Conservation (phyloP, 2,113 vertebrate species). For the Australoheros scitulus region DNA sequence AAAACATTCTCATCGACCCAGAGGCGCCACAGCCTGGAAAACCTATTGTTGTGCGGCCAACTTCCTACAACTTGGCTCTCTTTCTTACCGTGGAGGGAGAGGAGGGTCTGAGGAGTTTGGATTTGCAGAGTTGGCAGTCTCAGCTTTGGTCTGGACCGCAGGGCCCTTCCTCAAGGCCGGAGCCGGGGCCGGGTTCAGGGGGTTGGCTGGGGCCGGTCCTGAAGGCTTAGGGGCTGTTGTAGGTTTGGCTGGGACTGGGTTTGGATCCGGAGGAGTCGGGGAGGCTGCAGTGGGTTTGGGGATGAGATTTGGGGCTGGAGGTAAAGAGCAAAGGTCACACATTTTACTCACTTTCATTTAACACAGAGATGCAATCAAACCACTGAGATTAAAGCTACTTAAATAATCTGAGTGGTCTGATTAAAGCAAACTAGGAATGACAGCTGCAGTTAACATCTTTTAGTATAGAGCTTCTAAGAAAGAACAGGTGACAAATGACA, state of each 20-base stretch:
- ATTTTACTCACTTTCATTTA: not conserved
- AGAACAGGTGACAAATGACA: not conserved
- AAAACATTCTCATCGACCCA: not conserved
- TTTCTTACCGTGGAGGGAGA: constrained; percentile 64
- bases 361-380: not conserved
- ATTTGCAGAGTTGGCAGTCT: not conserved
- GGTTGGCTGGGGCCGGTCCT: not conserved
- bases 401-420: not conserved
- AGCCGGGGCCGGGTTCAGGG: not conserved
- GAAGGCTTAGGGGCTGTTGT: constrained; percentile 40
- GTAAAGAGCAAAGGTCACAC: not conserved
- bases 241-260: constrained; percentile 46
- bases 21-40: not conserved
- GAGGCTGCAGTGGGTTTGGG: constrained; percentile 28
- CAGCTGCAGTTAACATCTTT: not conserved
- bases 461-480: not conserved
- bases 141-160: constrained; percentile 21
- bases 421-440: not conserved
- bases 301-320: constrained; percentile 40
- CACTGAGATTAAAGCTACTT: not conserved
- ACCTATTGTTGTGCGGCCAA: not conserved
- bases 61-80: accelerated
- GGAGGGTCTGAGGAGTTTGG: constrained; percentile 45
- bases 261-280: not conserved
- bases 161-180: constrained; percentile 50